phyloP scores from a whole-genome alignment of 1,140 invertebrate genomes.

The Linepithema humile region DNA sequence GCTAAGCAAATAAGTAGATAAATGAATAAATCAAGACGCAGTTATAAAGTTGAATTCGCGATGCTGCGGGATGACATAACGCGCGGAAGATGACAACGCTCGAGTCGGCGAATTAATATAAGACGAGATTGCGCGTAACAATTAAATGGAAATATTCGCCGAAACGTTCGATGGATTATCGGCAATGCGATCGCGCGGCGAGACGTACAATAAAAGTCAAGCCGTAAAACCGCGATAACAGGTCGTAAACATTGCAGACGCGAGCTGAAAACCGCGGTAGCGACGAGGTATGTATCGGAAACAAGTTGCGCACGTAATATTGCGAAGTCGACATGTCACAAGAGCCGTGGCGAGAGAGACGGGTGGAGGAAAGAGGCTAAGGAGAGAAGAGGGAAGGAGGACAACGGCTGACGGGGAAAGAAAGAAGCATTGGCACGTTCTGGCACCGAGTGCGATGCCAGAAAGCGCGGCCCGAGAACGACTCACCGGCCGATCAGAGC shows the following conservation, averaged over 20 bases:
- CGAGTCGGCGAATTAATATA: background rate
- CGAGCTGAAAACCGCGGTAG: slow-evolving; percentile 35
- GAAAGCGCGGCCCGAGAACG: background rate
- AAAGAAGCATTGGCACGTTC: slow-evolving; percentile 30
- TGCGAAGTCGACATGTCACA: slow-evolving; percentile 56
- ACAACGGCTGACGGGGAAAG: background rate
- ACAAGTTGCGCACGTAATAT: slow-evolving; percentile 44
- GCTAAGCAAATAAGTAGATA: background rate
- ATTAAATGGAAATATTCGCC: background rate
- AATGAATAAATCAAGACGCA: no score
- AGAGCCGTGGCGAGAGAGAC: slow-evolving; percentile 37
- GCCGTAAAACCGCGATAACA: background rate
- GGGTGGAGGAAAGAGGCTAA: background rate
- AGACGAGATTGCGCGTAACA: background rate
- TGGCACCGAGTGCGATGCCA: slow-evolving; percentile 1
- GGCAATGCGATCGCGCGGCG: background rate
- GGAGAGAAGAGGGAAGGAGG: slow-evolving; percentile 16
- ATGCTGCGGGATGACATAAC: background rate
- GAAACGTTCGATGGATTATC: background rate
- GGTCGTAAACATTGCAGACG: slow-evolving; percentile 1
- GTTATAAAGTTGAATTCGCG: no score
- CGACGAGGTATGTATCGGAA: slow-evolving; percentile 36
- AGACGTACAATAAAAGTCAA: slow-evolving; percentile 9
- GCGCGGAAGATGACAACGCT: background rate
- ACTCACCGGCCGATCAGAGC: background rate